These are phyloP conservation scores for Caerostris extrusa DNA, from an alignment of 1,140 invertebrate species.

Conservation along the genomic window DNA sequence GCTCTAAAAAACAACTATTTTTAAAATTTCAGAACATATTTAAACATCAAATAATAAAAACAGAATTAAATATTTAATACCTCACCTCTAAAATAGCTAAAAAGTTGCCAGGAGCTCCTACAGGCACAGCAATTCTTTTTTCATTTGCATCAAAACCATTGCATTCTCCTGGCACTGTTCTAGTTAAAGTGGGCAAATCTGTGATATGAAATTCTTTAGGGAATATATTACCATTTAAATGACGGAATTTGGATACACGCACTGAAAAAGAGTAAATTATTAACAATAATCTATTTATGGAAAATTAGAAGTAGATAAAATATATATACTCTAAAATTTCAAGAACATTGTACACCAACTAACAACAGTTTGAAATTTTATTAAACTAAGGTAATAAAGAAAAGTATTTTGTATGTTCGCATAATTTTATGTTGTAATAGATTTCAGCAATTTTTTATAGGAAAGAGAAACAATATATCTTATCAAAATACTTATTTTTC, in stretches of 20 bases:
- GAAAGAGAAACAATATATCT: too few relatives aligned
- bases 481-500: too few relatives aligned
- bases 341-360: too few relatives aligned
- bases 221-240: slow-evolving; percentile 93
- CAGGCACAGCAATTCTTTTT: slow-evolving; percentile 91
- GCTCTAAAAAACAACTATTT: neutral
- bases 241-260: slow-evolving; percentile 95
- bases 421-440: too few relatives aligned
- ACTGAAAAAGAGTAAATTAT: slow-evolving; percentile 83
- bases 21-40: neutral
- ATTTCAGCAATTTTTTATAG: too few relatives aligned
- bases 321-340: too few relatives aligned
- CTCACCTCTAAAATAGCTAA: slow-evolving; percentile 91
- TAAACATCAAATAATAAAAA: neutral
- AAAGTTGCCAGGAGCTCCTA: slow-evolving; percentile 93
- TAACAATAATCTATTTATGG: too few relatives aligned
- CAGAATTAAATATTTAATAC: neutral
- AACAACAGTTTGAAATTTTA: too few relatives aligned
- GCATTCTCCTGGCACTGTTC: slow-evolving; percentile 95
- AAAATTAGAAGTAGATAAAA: too few relatives aligned
- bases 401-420: too few relatives aligned
- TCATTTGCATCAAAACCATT: slow-evolving; percentile 95
- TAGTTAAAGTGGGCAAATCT: slow-evolving; percentile 93
- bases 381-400: too few relatives aligned
- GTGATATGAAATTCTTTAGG: slow-evolving; percentile 96